Evolutionary conservation across 2,888 invertebrate species (phyloP).

Genomic region (Archips crataeganus): DNA sequence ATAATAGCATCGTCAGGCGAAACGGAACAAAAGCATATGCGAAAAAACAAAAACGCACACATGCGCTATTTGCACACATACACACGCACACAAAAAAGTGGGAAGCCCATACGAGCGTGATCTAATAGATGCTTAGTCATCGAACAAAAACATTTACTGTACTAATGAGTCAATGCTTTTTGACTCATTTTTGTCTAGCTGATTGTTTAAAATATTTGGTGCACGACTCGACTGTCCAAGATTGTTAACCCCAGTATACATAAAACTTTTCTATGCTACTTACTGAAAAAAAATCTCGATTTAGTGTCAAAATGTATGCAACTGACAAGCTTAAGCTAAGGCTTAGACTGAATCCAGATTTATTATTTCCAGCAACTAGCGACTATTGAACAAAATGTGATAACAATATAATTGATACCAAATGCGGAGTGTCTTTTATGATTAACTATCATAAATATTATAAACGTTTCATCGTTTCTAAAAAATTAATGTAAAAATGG

Average conservation of each 20-base stretch:
- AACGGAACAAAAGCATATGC: slow-evolving; percentile 38
- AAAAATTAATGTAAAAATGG: no score
- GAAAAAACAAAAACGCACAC: slow-evolving; percentile 27
- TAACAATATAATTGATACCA: no score
- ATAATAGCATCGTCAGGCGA: slow-evolving; percentile 13
- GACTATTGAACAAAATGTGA: no score
- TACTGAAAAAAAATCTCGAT: no score
- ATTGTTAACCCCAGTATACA: not conserved
- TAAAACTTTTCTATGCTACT: no score
- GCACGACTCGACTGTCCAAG: not conserved
- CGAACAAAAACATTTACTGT: slow-evolving; percentile 43
- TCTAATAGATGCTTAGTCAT: slow-evolving; percentile 45
- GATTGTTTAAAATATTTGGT: slow-evolving; percentile 8
- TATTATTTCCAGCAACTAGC: no score
- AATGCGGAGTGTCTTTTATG: no score
- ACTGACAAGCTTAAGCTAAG: no score
- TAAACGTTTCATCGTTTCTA: no score
- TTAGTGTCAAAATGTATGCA: no score
- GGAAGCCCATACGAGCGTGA: slow-evolving; percentile 12
- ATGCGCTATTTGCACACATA: slow-evolving; percentile 27
- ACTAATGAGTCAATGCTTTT: slow-evolving; percentile 5
- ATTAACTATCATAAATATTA: no score
- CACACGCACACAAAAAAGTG: slow-evolving; percentile 19
- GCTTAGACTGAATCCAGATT: no score
- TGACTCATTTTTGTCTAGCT: slow-evolving; percentile 23